Percentiles rank a stretch among this genome's conserved stretches.
Conservation (phyloP, 2,113 vertebrate genomes). For the Chloropsis cyanopogon region DNA sequence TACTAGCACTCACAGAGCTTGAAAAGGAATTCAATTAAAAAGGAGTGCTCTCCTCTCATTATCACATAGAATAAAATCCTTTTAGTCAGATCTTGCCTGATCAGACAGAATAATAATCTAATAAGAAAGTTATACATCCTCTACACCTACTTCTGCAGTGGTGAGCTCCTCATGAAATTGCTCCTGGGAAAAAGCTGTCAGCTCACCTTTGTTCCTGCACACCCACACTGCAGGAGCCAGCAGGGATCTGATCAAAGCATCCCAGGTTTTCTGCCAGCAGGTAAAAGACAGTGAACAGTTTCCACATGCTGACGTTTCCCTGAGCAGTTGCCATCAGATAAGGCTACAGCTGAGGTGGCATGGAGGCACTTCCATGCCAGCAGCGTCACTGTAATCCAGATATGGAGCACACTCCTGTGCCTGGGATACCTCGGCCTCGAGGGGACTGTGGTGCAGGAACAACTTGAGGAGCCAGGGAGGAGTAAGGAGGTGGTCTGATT, state of each 20-base stretch:
- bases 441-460: rapidly evolving
- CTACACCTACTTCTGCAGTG: not conserved
- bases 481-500: not conserved
- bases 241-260: not conserved
- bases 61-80: not conserved
- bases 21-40: not conserved
- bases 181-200: not conserved
- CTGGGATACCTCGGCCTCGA: not conserved
- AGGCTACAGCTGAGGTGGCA: not conserved
- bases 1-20: not conserved
- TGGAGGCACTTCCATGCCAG: not conserved
- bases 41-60: not conserved
- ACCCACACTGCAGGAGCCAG: not conserved
- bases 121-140: not conserved
- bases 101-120: not conserved
- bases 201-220: not conserved
- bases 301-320: not conserved
- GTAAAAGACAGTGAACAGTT: not conserved
- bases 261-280: not conserved
- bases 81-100: not conserved
- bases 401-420: rapidly evolving
- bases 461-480: rapidly evolving
- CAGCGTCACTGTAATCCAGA: rapidly evolving
- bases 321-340: not conserved
- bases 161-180: not conserved